Percentiles rank a stretch among this genome's conserved stretches.
These are phyloP conservation scores for Tetragnatha versicolor DNA, from an alignment of 1,140 invertebrate genomes.

Conservation along the genomic window DNA sequence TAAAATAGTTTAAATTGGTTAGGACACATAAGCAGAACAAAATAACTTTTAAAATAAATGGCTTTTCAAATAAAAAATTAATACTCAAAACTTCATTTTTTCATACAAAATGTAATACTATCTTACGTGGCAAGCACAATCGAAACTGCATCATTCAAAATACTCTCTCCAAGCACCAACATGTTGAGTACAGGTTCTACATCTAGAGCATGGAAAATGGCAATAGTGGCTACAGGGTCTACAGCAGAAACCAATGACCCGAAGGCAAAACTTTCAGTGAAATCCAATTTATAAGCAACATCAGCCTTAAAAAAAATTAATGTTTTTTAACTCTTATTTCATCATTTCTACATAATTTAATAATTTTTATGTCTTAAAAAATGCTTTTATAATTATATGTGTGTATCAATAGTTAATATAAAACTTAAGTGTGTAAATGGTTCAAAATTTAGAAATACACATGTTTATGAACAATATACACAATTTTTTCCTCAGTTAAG, in stretches of 20 bases:
- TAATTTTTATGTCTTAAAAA: too few species aligned
- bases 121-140: conserved; percentile 95
- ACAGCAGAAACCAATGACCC: conserved; percentile 98
- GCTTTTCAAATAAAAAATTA: neutral
- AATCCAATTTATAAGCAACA: conserved; percentile 86
- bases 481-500: too few species aligned
- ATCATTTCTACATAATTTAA: too few species aligned
- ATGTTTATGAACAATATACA: too few species aligned
- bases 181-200: conserved; percentile 96
- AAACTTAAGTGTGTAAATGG: too few species aligned
- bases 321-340: too few species aligned
- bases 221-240: conserved; percentile 96
- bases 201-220: conserved; percentile 97
- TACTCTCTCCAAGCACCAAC: conserved; percentile 98
- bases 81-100: too few species aligned
- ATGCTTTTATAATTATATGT: too few species aligned
- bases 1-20: neutral
- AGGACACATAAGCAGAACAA: neutral
- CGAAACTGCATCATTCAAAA: conserved; percentile 97
- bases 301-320: conserved; percentile 65
- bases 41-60: conserved; percentile 14
- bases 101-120: neutral
- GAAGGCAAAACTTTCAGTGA: conserved; percentile 98
- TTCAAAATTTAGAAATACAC: neutral
- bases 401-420: too few species aligned